Base-by-base conservation (phyloP, 2,888 invertebrate genomes). In the Limnephilus auricula region DNA sequence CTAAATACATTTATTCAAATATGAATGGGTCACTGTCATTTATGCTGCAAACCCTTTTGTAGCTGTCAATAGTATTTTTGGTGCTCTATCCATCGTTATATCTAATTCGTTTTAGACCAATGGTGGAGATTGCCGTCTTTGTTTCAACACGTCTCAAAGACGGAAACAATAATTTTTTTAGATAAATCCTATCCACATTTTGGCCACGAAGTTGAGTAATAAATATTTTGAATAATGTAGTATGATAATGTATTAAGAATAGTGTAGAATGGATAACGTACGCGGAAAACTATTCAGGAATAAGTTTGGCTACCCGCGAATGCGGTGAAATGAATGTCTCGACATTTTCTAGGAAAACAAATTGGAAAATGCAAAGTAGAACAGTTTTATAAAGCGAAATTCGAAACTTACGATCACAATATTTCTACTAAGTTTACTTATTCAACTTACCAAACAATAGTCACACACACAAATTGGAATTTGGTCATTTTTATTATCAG, bases 351-450 rank as follows among this genome's bases (percentile, higher is more conserved):
- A 2, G 4, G 25, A 25, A 65, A 65, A 65, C 65, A 65, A 65
- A 65, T 65, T 65, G 65, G 65, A 65, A 65, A 65, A 65, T 65
- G 65, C n/a, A 65, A 65, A 65, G 65, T 65, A n/a, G 65, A 65
- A 18, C 25, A 65, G n/a, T 65, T 65, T 65, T 65, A 65, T 65
- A 65, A 65, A 65, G 65, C 9, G 65, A 65, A n/a, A 2, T 25
- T 65, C 1, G 9, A 65, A 65, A 65, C 25, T 65, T 65, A 65
- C 65, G 65, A 65, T 65, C 65, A 25, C 25, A 25, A 25, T 65
- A 65, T 65, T 65, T 65, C 65, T n/a, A 65, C 65, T 2, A 65
- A 13, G 5, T 25, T 18, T 13, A n/a, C 65, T 25, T n/a, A 65
- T 65, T 2, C 65, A 65, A 65, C 65, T 65, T 65, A 65, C 25